Evolutionary conservation across 92 coral and sea anemone species (phyloP), one percentile per base, ranked within the genome.

Genomic region (Epizoanthus fatuus): DNA sequence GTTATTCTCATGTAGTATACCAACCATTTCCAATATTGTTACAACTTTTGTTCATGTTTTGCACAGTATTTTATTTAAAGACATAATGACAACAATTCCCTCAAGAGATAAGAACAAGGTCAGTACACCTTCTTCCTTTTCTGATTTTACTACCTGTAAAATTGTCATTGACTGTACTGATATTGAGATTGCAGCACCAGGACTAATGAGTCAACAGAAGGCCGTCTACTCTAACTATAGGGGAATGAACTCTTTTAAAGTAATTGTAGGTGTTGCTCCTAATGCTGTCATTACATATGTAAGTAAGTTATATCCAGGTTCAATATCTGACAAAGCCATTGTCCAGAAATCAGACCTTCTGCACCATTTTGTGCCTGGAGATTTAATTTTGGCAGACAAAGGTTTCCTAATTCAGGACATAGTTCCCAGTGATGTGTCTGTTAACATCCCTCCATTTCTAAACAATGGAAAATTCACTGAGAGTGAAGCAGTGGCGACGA

Each of bases 161-260:
- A 70, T 89, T 25, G 79, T 89, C 20, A 90, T 90, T 14, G 93
- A 90, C 60, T 90, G 91, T 60, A 90, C 93, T 14, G 93, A 90
- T 69, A 65, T 89, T 42, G 86, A 90, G 56, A 80, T 81, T 47
- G 93, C 93, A 12, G 65, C 86, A 57, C 89, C 89, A 12, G 62
- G 76, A n/a, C 56, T 85, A n/a, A 85, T 85, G 89, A 44, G 45
- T 63, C 59, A 74, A 49, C 89, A 75, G 67, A 85, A 32, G 11
- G 62, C 69, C 9, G 62, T 83, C 22, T 90, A 79, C 67, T 86
- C 87, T 22, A 79, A 67, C 16, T 90, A 90, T 74, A 74, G 89
- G 42, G 57, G 81, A 32, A 63, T 72, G 77, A 77, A 86, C 45
- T 69, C 93, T 58, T 83, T 88, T 53, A 90, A 90, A 87, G 84